A percentile compares a stretch with the other conserved stretches of the same genome.
These are phyloP conservation scores for Babylonia areolata DNA, from an alignment of 1,140 invertebrate genomes.

Conservation along the genomic window DNA sequence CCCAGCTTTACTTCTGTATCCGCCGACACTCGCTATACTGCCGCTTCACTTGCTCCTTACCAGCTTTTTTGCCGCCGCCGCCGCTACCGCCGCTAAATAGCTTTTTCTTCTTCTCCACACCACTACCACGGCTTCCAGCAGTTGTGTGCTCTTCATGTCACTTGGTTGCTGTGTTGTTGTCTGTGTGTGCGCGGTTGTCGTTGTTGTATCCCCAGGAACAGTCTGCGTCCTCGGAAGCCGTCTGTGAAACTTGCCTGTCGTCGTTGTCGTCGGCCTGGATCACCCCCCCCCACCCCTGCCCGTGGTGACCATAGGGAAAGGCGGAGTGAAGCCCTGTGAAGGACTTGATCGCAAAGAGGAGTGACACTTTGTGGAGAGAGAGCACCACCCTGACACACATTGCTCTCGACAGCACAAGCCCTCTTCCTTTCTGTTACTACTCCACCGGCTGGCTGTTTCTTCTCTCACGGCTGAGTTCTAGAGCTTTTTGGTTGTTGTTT, in stretches of 20 bases:
- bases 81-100: conserved; percentile 3
- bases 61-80: neutral
- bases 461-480: too few relatives aligned
- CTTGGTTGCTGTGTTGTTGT: neutral
- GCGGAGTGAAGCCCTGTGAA: neutral
- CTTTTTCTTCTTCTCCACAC: too few relatives aligned
- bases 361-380: neutral
- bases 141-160: neutral
- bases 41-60: neutral
- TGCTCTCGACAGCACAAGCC: neutral
- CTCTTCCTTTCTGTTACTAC: too few relatives aligned
- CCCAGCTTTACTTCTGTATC: conserved; percentile 4
- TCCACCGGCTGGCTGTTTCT: too few relatives aligned
- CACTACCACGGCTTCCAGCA: neutral
- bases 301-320: too few relatives aligned
- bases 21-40: conserved; percentile 4
- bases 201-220: neutral
- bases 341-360: neutral
- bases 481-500: neutral
- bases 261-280: neutral
- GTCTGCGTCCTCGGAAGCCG: neutral
- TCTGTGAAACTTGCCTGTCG: neutral
- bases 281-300: too few relatives aligned
- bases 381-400: neutral
- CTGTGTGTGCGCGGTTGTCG: neutral